A percentile compares a stretch with the other conserved stretches of the same genome.
phyloP scores from a whole-genome alignment of 2,888 invertebrate species.

The Amphipyra berbera region DNA sequence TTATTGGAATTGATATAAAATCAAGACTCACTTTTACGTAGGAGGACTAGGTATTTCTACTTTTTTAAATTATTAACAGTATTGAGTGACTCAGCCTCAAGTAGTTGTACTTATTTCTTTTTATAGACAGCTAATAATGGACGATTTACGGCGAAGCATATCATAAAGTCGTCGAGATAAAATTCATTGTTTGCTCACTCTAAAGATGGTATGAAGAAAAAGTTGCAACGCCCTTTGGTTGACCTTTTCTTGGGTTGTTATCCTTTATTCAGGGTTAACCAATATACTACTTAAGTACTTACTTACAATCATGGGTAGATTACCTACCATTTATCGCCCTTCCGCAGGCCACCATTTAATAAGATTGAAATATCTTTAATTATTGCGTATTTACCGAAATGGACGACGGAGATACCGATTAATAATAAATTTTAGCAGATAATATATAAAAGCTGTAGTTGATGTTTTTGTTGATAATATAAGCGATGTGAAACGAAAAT shows the following conservation, averaged over 20 bases:
- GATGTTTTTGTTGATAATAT: constrained; percentile 6
- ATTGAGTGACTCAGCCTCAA: constrained; percentile 13
- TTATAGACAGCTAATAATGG: constrained; percentile 3
- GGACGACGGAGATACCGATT: too few relatives aligned
- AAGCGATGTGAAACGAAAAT: constrained; percentile 4
- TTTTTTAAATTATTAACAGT: constrained; percentile 13
- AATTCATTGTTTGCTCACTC: constrained; percentile 22
- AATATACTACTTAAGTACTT: constrained; percentile 13
- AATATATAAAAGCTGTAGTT: background rate
- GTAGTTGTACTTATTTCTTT: constrained; percentile 9
- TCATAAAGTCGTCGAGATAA: constrained; percentile 25
- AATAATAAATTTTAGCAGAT: constrained; percentile 2
- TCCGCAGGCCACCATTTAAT: constrained; percentile 13
- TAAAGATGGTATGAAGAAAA: constrained; percentile 48
- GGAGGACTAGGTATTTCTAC: background rate
- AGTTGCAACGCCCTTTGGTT: constrained; percentile 49
- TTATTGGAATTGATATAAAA: constrained; percentile 10
- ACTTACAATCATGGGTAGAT: constrained; percentile 10
- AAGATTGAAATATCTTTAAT: background rate
- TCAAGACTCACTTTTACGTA: background rate
- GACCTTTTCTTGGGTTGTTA: constrained; percentile 50
- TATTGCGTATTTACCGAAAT: too few relatives aligned
- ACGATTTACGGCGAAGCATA: constrained; percentile 21
- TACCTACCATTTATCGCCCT: constrained; percentile 11
- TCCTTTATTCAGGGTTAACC: constrained; percentile 52